These are phyloP conservation scores for Mystacides longicornis DNA, from an alignment of 2,888 invertebrate genomes.

Conservation along the genomic window DNA sequence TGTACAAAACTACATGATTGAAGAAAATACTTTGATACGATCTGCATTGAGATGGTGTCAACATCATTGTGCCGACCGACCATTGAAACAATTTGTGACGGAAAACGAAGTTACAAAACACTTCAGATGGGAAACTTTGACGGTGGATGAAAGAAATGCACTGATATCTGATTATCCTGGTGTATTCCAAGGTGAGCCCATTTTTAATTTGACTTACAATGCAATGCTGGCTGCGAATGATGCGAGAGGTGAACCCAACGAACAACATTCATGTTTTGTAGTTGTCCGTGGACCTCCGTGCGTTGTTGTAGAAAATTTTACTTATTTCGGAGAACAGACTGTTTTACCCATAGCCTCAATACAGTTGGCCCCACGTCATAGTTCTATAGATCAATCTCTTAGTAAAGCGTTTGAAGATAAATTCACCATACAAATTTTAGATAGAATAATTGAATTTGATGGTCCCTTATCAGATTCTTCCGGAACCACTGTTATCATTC, in stretches of 20 bases:
- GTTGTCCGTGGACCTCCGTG: neutral
- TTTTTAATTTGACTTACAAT: neutral
- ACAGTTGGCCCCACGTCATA: neutral
- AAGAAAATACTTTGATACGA: constrained; percentile 11
- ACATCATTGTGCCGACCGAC: neutral
- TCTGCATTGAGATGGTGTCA: constrained; percentile 8
- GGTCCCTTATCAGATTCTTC: neutral
- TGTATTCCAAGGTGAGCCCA: neutral
- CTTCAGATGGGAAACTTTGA: neutral
- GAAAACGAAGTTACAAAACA: neutral
- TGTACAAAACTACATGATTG: constrained; percentile 8
- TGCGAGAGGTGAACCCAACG: neutral
- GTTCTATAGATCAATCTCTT: neutral
- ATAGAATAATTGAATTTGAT: neutral
- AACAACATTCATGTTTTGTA: neutral
- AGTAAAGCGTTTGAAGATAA: neutral
- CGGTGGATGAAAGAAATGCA: neutral
- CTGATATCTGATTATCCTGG: neutral
- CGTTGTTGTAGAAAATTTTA: neutral
- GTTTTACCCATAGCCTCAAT: neutral
- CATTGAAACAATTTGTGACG: neutral
- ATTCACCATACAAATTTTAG: neutral
- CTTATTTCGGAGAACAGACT: neutral
- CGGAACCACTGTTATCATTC: neutral
- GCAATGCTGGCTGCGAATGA: neutral